Conservation (phyloP, 2,113 vertebrate species). For the Odontesthes bonariensis region DNA sequence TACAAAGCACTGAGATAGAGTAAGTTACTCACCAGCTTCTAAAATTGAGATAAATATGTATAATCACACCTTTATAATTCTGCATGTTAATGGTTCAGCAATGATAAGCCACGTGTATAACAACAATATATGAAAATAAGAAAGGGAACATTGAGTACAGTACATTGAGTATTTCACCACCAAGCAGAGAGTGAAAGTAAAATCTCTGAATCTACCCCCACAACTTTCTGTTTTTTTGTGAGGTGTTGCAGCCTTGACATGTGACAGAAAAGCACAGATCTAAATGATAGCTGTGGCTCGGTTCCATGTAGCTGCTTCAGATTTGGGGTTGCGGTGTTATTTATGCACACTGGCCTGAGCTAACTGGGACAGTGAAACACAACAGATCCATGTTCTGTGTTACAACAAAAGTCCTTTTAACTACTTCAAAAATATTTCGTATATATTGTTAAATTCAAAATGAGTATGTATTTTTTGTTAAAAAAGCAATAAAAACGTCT, state of each 20-base stretch:
- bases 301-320: neutral
- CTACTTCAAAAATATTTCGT: no score
- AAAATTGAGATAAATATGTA: no score
- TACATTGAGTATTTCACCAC: neutral
- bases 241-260: constrained; percentile 1
- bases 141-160: neutral
- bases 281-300: no score
- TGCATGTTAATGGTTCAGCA: no score
- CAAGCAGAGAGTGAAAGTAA: constrained; percentile 19
- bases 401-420: neutral
- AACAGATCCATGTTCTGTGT: neutral
- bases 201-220: constrained; percentile 1
- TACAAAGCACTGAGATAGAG: no score
- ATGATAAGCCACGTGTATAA: neutral
- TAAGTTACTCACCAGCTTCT: no score
- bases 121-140: no score
- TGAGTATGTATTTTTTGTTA: no score
- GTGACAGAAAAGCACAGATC: neutral
- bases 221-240: neutral
- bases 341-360: neutral
- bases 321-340: neutral
- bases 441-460: no score
- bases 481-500: no score
- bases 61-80: no score
- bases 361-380: neutral